Evolutionary conservation across 2,113 vertebrate genomes (phyloP), one percentile per base, ranked within the genome.

Genomic region (Bufo bufo): DNA sequence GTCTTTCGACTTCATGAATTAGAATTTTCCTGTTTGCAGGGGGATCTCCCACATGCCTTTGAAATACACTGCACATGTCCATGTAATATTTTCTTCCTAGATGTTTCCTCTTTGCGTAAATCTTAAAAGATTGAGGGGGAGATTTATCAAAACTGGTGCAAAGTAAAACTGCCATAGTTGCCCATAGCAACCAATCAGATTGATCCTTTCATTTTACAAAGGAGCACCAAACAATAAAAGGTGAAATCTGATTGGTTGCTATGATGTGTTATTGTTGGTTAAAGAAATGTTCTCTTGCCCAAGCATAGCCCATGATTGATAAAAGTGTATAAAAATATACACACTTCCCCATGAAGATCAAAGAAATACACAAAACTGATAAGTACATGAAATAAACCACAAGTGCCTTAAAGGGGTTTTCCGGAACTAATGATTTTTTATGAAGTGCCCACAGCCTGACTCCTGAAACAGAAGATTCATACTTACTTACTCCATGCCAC

Each of bases 61-160:
- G 47, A 77, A 88, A 83, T 47, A 54, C 50, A 52, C 54, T 66
- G 16, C 13, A 45, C 19, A 9, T 58, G 63, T 71, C 71, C 71
- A 33, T 84, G 63, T 14, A 66, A 84, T 54, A 54, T 54, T 69
- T 84, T 23, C 59, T 16, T 54, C 33, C 82, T 84, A 84, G 69
- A 84, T 84, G 54, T 54, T 71, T 50, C 17, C 45, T 65, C 20
- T 50, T 84, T 47, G 66, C 5, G n/a, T 19, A 71, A 52, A 52
- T 19, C 50, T 43, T 84, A 17, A 54, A 84, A 16, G 54, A 33
- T 33, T 33, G 33, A 33, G 33, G 33, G 1, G 33, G 33, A 33
- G 33, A 33, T 33, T 33, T 33, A 33, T 33, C 33, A 33, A 33
- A 33, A 33, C 33, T 33, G 33, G 33, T 33, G 33, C 33, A 33